These are phyloP conservation scores for Tridacna crocea DNA, from an alignment of 2,888 invertebrate species.

Conservation along the genomic window DNA sequence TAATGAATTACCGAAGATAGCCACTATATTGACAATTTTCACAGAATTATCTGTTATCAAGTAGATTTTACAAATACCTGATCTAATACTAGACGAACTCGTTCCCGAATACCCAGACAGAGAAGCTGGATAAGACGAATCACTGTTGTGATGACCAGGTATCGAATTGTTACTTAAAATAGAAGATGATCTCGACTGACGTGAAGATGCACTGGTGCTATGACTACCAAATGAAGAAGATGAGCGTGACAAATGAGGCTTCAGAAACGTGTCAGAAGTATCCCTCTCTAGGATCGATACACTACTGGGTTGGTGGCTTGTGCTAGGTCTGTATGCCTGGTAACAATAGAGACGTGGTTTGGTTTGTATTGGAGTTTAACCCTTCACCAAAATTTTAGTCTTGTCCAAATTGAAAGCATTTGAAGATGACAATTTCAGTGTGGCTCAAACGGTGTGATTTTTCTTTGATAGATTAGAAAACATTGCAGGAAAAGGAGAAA, in stretches of 20 bases:
- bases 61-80: not conserved
- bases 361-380: no score
- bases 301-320: not conserved
- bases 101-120: constrained; percentile 5
- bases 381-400: no score
- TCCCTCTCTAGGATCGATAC: not conserved
- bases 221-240: constrained; percentile 17
- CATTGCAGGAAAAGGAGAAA: no score
- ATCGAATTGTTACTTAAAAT: constrained; percentile 8
- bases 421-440: no score
- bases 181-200: constrained; percentile 23
- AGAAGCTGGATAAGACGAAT: constrained; percentile 29
- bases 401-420: no score
- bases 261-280: constrained; percentile 13
- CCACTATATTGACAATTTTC: no score
- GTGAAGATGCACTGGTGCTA: constrained; percentile 4
- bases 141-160: not conserved
- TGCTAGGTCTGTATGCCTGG: not conserved
- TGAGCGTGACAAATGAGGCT: constrained; percentile 23
- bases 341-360: no score
- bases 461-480: no score
- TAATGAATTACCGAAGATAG: no score
- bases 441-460: no score
- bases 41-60: no score
- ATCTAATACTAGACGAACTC: constrained; percentile 23